Conservation (phyloP, 2,797 vertebrate genomes). For the Acanthurus tractus region DNA sequence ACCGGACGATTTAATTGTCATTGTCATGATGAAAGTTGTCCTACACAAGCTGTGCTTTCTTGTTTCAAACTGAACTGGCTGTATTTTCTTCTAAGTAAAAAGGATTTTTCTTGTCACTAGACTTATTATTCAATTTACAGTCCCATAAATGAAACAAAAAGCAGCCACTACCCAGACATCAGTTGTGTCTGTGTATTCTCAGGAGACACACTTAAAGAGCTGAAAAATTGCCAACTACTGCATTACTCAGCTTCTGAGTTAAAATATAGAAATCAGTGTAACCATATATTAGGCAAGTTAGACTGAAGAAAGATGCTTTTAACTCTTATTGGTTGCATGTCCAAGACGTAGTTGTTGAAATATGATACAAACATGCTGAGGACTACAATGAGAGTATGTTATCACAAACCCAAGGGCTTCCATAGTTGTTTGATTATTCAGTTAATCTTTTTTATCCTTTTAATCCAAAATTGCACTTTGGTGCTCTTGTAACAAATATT, state of each 20-base stretch:
- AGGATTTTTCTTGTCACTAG: conserved; percentile 50
- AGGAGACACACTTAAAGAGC: conserved; percentile 14
- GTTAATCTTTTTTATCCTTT: background rate
- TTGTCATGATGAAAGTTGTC: conserved; percentile 19
- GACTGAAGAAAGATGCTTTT: background rate
- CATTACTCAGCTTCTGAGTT: conserved; percentile 25
- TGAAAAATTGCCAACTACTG: conserved; percentile 25
- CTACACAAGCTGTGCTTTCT: conserved; percentile 28
- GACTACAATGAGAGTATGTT: background rate
- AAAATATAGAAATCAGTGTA: conserved; percentile 25
- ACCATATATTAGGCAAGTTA: background rate
- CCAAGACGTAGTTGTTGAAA: background rate
- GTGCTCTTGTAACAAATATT: background rate
- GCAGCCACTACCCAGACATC: conserved; percentile 15
- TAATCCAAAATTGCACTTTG: background rate
- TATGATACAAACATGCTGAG: background rate
- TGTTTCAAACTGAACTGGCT: conserved; percentile 35
- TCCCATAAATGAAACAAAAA: conserved; percentile 46
- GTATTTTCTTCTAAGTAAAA: conserved; percentile 55
- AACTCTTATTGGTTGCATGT: background rate
- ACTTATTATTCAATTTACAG: conserved; percentile 52
- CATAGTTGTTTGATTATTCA: background rate
- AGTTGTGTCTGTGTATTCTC: conserved; percentile 9
- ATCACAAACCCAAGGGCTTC: background rate
- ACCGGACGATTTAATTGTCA: background rate